Evolutionary conservation across 2,113 vertebrate genomes (phyloP).

Genomic region (Corythaeola cristata): DNA sequence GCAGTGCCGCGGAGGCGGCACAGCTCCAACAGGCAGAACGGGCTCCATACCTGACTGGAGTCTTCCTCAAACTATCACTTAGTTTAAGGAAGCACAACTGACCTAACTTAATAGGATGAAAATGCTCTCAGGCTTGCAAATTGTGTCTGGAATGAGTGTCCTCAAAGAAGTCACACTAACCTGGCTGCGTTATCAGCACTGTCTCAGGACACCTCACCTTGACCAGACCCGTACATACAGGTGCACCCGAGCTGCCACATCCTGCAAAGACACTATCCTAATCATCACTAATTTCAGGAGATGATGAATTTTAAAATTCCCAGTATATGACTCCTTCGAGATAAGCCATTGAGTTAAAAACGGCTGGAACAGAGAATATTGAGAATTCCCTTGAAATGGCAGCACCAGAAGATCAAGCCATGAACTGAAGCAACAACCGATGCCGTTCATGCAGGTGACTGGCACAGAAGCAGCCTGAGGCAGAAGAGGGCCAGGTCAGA

Average conservation of each 20-base stretch:
- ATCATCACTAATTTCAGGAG: not conserved
- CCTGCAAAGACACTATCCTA: not conserved
- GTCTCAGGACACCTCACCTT: not conserved
- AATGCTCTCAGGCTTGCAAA: not conserved
- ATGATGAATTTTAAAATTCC: not conserved
- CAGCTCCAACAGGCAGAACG: not conserved
- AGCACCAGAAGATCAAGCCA: not conserved
- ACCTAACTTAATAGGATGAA: not conserved
- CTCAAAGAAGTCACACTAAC: not conserved
- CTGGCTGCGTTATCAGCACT: not conserved
- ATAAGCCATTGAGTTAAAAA: not conserved
- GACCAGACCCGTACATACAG: not conserved
- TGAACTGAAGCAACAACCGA: not conserved
- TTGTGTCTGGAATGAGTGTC: not conserved
- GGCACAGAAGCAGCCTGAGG: not conserved
- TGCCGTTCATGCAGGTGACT: not conserved
- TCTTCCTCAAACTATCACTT: not conserved
- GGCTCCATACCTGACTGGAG: not conserved
- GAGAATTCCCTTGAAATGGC: not conserved
- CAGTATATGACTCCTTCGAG: not conserved
- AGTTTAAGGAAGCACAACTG: not conserved
- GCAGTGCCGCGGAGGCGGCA: not conserved
- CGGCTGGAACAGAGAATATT: not conserved
- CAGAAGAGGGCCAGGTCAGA: not conserved
- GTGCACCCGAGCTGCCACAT: rapidly evolving